phyloP scores from a whole-genome alignment of 2,113 vertebrate genomes.

The Uria lomvia region DNA sequence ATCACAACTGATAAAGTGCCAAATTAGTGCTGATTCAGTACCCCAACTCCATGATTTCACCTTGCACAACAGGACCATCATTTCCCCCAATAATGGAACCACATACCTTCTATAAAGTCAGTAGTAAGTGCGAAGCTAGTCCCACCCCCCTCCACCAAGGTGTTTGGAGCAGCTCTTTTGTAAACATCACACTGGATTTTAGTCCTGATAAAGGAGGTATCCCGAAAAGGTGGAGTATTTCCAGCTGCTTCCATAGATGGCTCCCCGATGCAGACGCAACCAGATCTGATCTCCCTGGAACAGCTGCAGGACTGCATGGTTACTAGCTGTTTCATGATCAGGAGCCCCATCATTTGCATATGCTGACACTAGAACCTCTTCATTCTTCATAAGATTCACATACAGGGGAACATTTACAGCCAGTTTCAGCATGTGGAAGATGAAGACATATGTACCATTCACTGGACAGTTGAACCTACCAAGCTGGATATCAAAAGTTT shows the following conservation, averaged over 20 bases:
- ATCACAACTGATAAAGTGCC: conserved; percentile 82
- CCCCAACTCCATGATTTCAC: conserved; percentile 71
- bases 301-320: conserved; percentile 91
- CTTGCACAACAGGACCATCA: conserved; percentile 61
- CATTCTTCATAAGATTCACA: conserved; percentile 96
- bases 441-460: conserved; percentile 93
- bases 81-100: conserved; percentile 61
- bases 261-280: conserved; percentile 92
- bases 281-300: conserved; percentile 96
- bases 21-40: conserved; percentile 76
- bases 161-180: conserved; percentile 56
- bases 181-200: conserved; percentile 67
- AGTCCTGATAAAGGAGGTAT: conserved; percentile 96
- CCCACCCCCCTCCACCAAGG: conserved; percentile 59
- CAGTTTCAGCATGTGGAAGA: conserved; percentile 97
- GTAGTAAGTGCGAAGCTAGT: conserved; percentile 65
- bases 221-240: conserved; percentile 99
- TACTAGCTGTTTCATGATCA: conserved; percentile 96
- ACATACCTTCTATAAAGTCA: conserved; percentile 53
- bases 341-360: conserved; percentile 97
- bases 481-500: conserved; percentile 88
- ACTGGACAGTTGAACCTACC: conserved; percentile 92
- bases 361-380: conserved; percentile 93
- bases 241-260: conserved; percentile 98
- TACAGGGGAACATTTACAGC: conserved; percentile 96